Evolutionary conservation across 2,888 invertebrate species (phyloP), one percentile per base, ranked within the genome.

Genomic region (Troides aeacus): DNA sequence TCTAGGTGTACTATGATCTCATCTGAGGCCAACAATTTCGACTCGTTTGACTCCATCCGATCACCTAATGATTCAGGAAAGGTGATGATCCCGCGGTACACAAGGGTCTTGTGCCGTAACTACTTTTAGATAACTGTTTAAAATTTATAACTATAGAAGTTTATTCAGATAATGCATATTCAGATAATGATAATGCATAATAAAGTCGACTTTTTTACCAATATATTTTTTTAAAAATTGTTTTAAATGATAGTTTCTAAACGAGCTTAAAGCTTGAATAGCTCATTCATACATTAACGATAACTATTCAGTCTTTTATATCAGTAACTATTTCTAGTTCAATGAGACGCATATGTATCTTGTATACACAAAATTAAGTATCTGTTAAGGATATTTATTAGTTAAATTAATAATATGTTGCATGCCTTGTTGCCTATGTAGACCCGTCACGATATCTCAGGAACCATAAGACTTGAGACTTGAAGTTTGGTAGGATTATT

Each of bases 11-110:
- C 67, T 64, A 64, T 70, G 67, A 66, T 67, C 78, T 84, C 85
- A 87, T 85, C 87, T 77, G 77, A 81, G 82, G 81, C 80, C 84
- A 81, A 76, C 79, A 79, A 81, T 82, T 82, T 80, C 74, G 77
- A 70, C 66, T 70, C 67, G 70, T 67, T 66, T 70, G 66, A 66
- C 67, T 70, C 42, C 61, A 70, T 24, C 67, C 70, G 46, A 39
- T 57, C 56, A 64, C 36, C 46, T 70, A 70, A 70, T 70, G 67
- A 63, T 61, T 60, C n/a, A 30, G 17, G 57, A 56, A 64, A 70
- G 70, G 70, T 70, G 70, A 67, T 67, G 70, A 70, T 60, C 70
- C 64, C 64, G 30, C 67, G 67, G 53, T 66, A 42, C 67, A 57
- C 12, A 5, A 21, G 63, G 42, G 64, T 61, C 64, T 67, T 67